A percentile compares a stretch with the other conserved stretches of the same genome.
Evolutionary conservation across 1,140 invertebrate species (phyloP).

Genomic region (Venturia canescens): DNA sequence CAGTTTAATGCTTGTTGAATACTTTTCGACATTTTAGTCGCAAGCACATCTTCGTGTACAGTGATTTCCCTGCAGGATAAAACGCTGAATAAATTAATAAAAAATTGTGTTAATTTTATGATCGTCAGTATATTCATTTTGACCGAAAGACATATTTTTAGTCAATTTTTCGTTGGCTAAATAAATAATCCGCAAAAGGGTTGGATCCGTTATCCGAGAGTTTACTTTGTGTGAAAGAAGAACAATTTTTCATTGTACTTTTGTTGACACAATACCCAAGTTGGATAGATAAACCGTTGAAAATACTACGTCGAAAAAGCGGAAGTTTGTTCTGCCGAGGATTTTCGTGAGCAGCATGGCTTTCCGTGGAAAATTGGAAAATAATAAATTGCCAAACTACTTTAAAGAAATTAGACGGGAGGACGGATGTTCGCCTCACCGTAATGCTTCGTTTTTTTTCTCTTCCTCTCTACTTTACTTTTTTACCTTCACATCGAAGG

Average conservation of each 20-base stretch:
- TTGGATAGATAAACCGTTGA: conserved; percentile 26
- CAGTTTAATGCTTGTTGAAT: not conserved
- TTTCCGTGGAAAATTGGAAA: conserved; percentile 66
- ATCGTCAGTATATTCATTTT: too few relatives aligned
- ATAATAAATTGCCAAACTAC: conserved; percentile 73
- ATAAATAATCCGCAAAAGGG: not conserved
- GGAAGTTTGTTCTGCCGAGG: conserved; percentile 51
- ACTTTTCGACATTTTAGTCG: too few relatives aligned
- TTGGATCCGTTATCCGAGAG: not conserved
- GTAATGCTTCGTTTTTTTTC: conserved; percentile 48
- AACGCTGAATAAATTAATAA: too few relatives aligned
- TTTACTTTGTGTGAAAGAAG: conserved; percentile 34
- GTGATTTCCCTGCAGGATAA: too few relatives aligned
- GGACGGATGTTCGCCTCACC: conserved; percentile 60
- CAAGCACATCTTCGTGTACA: too few relatives aligned
- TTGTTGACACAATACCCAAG: not conserved
- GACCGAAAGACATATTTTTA: too few relatives aligned
- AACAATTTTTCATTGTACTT: conserved; percentile 49
- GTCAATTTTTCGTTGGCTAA: too few relatives aligned
- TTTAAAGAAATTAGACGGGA: conserved; percentile 71
- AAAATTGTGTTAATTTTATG: too few relatives aligned
- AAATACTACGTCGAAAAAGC: conserved; percentile 38
- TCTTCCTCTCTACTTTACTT: conserved; percentile 26
- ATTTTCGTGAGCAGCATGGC: conserved; percentile 50
- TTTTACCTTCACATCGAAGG: not conserved